These are phyloP conservation scores for Cephonodes hylas DNA, from an alignment of 2,888 invertebrate species.

Conservation along the genomic window DNA sequence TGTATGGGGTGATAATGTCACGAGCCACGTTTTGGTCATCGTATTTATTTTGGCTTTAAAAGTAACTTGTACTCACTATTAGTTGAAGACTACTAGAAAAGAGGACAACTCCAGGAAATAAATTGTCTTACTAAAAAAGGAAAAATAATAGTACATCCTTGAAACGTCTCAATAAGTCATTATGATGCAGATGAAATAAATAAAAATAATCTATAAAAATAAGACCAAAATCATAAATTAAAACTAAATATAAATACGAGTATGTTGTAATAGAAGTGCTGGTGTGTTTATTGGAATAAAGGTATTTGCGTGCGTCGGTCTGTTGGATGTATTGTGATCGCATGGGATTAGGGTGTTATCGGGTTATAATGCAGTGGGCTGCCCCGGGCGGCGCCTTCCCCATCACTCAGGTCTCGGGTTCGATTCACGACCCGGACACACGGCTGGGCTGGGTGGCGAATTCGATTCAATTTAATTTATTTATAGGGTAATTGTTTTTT, in stretches of 20 bases:
- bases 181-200: no score
- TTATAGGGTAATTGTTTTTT: no score
- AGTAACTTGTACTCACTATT: no score
- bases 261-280: neutral
- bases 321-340: constrained; percentile 59
- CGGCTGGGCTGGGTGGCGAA: constrained; percentile 15
- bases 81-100: no score
- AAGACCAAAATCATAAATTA: neutral
- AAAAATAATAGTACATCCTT: no score
- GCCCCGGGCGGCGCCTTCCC: constrained; percentile 22
- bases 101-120: no score
- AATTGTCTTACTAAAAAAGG: no score
- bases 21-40: no score
- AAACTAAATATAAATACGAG: no score
- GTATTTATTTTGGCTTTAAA: no score
- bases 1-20: no score
- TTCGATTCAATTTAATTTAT: neutral
- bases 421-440: constrained; percentile 38
- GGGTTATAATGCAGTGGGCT: constrained; percentile 63
- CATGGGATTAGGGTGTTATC: constrained; percentile 72
- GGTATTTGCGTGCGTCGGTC: constrained; percentile 57
- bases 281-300: constrained; percentile 46
- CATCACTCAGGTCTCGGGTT: constrained; percentile 23
- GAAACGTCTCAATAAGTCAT: no score
- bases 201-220: neutral